Percentiles rank a stretch among this genome's conserved stretches.
Evolutionary conservation across 2,113 vertebrate genomes (phyloP).

Genomic region (Opisthocomus hoazin): DNA sequence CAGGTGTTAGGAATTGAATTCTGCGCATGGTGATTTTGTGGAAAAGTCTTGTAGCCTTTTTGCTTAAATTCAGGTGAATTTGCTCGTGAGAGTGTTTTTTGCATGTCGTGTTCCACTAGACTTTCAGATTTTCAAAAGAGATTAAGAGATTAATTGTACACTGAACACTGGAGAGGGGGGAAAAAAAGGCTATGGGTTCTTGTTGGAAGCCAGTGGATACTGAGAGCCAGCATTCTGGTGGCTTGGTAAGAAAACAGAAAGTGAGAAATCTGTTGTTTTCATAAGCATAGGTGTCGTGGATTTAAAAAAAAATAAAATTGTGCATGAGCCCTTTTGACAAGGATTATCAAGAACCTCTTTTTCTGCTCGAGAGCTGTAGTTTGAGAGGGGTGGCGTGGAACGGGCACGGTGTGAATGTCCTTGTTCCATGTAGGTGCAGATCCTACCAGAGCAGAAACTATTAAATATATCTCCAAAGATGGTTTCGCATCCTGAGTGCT

Average conservation of each 20-base stretch:
- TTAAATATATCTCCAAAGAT: neutral
- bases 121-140: neutral
- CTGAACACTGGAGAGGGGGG: neutral
- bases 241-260: neutral
- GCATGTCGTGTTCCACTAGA: neutral
- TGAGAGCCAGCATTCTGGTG: neutral
- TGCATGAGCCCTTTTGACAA: neutral
- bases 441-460: neutral
- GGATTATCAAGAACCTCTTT: neutral
- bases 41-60: neutral
- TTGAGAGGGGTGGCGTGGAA: neutral
- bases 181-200: neutral
- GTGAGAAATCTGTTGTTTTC: neutral
- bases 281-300: neutral
- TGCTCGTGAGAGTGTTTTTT: neutral
- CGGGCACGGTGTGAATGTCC: accelerated
- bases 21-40: neutral
- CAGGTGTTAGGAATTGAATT: neutral
- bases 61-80: neutral
- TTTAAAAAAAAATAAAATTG: neutral
- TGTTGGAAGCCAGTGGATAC: neutral
- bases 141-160: neutral
- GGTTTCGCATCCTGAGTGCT: neutral
- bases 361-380: neutral
- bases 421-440: neutral